These are phyloP conservation scores for Hypotaenidia okinawae DNA, from an alignment of 2,797 vertebrate species.

Conservation along the genomic window DNA sequence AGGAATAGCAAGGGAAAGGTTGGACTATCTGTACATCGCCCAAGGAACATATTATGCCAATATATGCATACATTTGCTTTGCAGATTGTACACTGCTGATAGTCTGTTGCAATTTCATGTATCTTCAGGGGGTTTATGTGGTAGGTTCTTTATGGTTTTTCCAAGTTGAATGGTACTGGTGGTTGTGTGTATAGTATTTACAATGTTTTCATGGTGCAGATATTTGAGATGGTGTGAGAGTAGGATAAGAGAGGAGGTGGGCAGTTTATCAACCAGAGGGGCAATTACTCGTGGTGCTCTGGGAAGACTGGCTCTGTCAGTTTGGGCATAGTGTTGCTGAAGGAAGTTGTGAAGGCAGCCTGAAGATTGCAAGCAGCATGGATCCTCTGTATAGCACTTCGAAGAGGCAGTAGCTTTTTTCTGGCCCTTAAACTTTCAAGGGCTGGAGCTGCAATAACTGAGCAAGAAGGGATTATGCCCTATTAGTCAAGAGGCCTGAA, in stretches of 20 bases:
- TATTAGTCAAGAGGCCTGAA: not conserved
- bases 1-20: not conserved
- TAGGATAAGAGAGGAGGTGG: not conserved
- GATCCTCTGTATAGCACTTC: not conserved
- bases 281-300: not conserved
- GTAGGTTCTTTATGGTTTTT: not conserved
- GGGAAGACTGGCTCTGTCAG: not conserved
- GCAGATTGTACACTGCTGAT: not conserved
- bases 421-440: not conserved
- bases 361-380: not conserved
- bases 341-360: not conserved
- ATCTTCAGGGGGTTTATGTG: not conserved
- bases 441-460: not conserved
- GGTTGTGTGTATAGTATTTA: not conserved
- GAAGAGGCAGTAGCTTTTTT: not conserved
- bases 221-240: not conserved
- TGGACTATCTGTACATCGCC: not conserved
- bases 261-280: not conserved
- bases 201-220: not conserved
- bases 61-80: constrained; percentile 2
- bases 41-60: not conserved
- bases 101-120: not conserved
- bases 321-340: not conserved
- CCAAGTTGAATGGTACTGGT: not conserved
- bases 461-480: not conserved